Evolutionary conservation across 2,797 vertebrate genomes (phyloP).

Genomic region (Xenopus petersii): DNA sequence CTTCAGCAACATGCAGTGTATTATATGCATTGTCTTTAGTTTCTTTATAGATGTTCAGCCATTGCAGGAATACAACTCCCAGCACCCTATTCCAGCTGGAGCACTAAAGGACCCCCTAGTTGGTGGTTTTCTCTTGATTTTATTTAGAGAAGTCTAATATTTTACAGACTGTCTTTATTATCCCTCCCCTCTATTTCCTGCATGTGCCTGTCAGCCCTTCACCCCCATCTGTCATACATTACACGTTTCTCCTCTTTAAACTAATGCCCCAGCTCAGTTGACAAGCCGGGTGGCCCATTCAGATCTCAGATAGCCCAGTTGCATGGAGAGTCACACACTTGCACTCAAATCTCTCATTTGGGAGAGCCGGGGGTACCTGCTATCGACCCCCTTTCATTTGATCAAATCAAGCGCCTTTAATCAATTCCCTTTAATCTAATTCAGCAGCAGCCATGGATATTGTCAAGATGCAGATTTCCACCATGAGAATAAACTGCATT

Average conservation of each 20-base stretch:
- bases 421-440: not conserved
- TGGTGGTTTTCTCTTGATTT: not conserved
- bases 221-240: constrained; percentile 4
- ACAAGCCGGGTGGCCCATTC: constrained; percentile 6
- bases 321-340: constrained; percentile 6
- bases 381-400: constrained; percentile 14
- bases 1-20: too few species aligned
- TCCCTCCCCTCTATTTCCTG: not conserved
- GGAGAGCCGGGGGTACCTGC: constrained; percentile 6
- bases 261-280: constrained; percentile 19
- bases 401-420: not conserved
- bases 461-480: not conserved
- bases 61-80: too few species aligned
- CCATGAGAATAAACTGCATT: not conserved
- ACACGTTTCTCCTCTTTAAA: constrained; percentile 14
- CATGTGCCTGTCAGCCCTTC: not conserved
- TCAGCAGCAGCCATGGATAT: not conserved
- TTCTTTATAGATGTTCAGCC: too few species aligned
- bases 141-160: not conserved
- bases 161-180: not conserved
- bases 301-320: constrained; percentile 6
- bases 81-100: too few species aligned
- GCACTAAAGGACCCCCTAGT: too few species aligned
- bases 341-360: constrained; percentile 15
- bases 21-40: too few species aligned